Percentiles rank a stretch among this genome's conserved stretches.
Conservation (phyloP, 2,113 vertebrate genomes). For the Nibea coibor region DNA sequence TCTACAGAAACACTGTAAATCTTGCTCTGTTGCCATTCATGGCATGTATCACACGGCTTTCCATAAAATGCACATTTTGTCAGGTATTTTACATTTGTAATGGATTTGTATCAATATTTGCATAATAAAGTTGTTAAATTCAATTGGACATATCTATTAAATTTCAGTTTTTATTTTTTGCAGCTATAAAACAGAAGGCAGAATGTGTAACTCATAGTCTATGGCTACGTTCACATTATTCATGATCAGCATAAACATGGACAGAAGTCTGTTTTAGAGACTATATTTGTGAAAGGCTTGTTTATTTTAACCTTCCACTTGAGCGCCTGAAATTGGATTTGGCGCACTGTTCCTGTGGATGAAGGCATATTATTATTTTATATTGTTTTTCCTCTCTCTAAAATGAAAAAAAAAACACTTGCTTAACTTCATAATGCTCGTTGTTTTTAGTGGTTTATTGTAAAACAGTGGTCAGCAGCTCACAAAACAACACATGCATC, state of each 20-base stretch:
- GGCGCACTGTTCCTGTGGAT: neutral
- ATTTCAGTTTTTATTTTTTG: conserved; percentile 2
- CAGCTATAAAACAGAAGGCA: neutral
- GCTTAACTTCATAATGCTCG: neutral
- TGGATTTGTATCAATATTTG: conserved; percentile 33
- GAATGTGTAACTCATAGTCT: neutral
- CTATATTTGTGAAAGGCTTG: neutral
- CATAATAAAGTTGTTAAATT: conserved; percentile 39
- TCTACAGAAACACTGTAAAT: neutral
- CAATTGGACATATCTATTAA: neutral
- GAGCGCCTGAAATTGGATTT: neutral
- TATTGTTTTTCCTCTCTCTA: neutral
- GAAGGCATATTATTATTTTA: neutral
- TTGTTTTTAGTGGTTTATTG: neutral
- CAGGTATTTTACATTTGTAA: conserved; percentile 44
- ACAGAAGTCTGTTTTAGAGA: neutral
- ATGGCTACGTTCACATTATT: neutral
- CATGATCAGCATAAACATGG: neutral
- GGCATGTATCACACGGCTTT: neutral
- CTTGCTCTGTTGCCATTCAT: neutral
- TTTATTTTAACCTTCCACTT: neutral
- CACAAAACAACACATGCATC: neutral
- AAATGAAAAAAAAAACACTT: neutral
- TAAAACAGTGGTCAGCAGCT: neutral
- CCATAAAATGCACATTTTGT: conserved; percentile 13